Base-by-base conservation (phyloP, 2,888 invertebrate species). In the Pasiphila rectangulata region DNA sequence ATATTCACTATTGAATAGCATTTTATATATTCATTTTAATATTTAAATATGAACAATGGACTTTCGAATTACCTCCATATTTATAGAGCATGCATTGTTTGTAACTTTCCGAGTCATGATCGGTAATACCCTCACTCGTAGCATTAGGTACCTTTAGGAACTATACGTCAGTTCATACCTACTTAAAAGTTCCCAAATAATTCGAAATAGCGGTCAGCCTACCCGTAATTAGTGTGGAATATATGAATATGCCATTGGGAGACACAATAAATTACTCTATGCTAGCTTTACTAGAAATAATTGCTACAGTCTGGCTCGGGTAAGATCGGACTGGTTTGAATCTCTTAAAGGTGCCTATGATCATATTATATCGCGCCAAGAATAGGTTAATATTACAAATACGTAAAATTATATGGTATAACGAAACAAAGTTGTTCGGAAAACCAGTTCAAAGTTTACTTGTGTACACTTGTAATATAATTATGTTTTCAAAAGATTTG, bases 231-330 rank as follows among this genome's bases (percentile, higher is more conserved):
- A 19, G 17, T 19, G 32, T 32, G 17, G 17, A 32, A 19, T 32
- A n/a, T n/a, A 32, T 19, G 17, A 32, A 32, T 19, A 17, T 32
- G 16, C 32, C 16, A 17, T 32, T 9, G 15, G 9, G 32, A 32
- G 32, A 32, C 32, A 16, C 32, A 16, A 32, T 32, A 19, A 32
- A 32, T 19, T 32, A 32, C 10, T 16, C 17, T 17, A 32, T 32
- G 9, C 32, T 5, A 4, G 9, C 32, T 32, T 17, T 17, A 19
- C 15, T 4, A 4, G 16, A 17, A 32, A 19, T 32, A 3, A 32
- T 32, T 10, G 17, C 9, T 9, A 2, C 30, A 16, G 17, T 32
- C 32, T 32, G 32, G 32, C 17, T 32, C 2, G 9, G 16, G 7
- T 12, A 1, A n/a, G 32, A 30, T 9, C 17, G 4, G 9, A 32